A percentile compares a stretch with the other conserved stretches of the same genome.
Conservation (phyloP, 2,113 vertebrate genomes). For the Alethe castanea region DNA sequence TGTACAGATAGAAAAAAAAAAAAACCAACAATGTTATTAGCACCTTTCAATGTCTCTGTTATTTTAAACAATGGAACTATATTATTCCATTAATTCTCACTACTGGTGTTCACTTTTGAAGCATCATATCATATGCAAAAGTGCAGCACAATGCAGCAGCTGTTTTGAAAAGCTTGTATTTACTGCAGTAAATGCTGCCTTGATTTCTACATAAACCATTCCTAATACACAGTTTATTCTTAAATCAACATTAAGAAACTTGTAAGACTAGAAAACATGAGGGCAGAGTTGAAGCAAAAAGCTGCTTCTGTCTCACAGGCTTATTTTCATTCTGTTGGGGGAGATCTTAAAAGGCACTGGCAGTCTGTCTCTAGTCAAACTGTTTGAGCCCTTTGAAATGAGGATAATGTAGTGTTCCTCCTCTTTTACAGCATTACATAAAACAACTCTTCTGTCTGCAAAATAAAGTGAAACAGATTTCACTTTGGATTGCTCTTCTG, state of each 20-base stretch:
- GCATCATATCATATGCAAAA: not conserved
- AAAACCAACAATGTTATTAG: not conserved
- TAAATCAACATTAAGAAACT: not conserved
- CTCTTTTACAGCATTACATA: not conserved
- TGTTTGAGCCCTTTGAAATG: not conserved
- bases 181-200: not conserved
- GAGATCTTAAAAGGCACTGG: not conserved
- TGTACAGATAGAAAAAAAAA: not conserved
- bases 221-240: not conserved
- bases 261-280: not conserved
- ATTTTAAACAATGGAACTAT: not conserved
- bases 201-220: not conserved
- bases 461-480: not conserved
- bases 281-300: not conserved
- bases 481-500: not conserved
- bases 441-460: not conserved
- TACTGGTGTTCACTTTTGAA: not conserved
- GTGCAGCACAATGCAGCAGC: not conserved
- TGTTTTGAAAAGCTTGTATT: not conserved
- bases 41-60: not conserved
- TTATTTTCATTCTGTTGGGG: not conserved
- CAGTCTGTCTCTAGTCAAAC: not conserved
- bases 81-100: not conserved
- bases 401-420: not conserved
- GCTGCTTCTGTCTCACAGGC: not conserved